Evolutionary conservation across 2,888 invertebrate species (phyloP).

Genomic region (Hypercompe scribonia): DNA sequence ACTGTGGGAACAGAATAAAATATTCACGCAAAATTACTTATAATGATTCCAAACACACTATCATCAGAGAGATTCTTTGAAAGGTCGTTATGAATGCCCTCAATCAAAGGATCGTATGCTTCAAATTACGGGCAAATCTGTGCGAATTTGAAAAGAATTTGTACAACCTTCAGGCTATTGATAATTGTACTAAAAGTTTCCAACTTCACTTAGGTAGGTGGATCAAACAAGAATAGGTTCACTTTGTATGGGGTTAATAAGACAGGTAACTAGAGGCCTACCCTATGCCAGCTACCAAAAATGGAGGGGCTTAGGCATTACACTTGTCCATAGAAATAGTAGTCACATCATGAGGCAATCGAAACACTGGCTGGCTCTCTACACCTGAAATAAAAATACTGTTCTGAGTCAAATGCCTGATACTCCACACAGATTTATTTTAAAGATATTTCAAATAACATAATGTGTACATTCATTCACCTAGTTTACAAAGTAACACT

Average conservation of each 20-base stretch:
- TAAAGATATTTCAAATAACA: background rate
- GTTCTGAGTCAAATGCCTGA: background rate
- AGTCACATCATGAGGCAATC: no score
- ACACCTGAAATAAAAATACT: background rate
- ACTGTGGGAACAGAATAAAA: constrained; percentile 52
- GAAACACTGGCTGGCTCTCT: no score
- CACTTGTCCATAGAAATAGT: no score
- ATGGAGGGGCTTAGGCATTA: no score
- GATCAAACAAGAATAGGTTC: background rate
- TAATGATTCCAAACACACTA: constrained; percentile 27
- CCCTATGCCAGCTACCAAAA: background rate
- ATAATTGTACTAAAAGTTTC: background rate
- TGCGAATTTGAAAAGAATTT: constrained; percentile 17
- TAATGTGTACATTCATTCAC: background rate
- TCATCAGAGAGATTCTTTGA: constrained; percentile 29
- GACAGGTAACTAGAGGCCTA: background rate
- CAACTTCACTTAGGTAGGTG: background rate
- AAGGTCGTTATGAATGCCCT: constrained; percentile 5
- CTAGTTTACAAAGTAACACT: background rate
- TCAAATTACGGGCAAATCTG: constrained; percentile 28
- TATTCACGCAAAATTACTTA: constrained; percentile 46
- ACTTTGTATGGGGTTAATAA: background rate
- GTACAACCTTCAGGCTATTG: background rate
- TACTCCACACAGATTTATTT: background rate
- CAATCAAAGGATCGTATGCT: constrained; percentile 20